A percentile compares a stretch with the other conserved stretches of the same genome.
Evolutionary conservation across 2,888 invertebrate species (phyloP).

Genomic region (Spialia ferax): DNA sequence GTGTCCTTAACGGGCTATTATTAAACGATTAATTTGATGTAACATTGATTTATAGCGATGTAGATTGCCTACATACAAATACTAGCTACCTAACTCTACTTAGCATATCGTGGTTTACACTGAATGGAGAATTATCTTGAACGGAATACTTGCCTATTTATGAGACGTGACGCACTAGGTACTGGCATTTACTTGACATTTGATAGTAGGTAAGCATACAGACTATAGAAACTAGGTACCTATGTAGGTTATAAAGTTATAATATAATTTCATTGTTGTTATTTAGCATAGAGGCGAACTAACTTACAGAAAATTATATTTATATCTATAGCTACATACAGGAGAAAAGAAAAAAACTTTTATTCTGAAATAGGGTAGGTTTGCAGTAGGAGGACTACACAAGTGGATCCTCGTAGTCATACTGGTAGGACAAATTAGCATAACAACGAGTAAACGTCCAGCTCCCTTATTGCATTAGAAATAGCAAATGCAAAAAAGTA

Average conservation of each 20-base stretch:
- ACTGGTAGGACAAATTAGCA: too few relatives aligned
- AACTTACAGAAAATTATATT: too few relatives aligned
- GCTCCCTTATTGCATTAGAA: too few relatives aligned
- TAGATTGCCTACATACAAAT: slow-evolving; percentile 4
- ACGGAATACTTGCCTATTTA: slow-evolving; percentile 31
- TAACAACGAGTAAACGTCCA: too few relatives aligned
- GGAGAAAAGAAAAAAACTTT: too few relatives aligned
- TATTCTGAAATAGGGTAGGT: too few relatives aligned
- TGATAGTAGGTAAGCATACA: slow-evolving; percentile 24
- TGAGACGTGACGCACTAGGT: slow-evolving; percentile 28
- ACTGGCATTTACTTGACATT: slow-evolving; percentile 40
- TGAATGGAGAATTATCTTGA: slow-evolving; percentile 31
- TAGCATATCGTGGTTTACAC: slow-evolving; percentile 20
- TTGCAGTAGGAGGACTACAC: too few relatives aligned
- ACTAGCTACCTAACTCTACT: neutral
- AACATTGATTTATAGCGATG: slow-evolving; percentile 27
- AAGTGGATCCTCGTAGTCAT: too few relatives aligned
- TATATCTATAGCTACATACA: too few relatives aligned
- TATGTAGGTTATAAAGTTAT: neutral
- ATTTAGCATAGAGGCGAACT: too few relatives aligned
- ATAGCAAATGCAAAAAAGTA: too few relatives aligned
- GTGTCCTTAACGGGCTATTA: slow-evolving; percentile 8
- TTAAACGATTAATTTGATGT: slow-evolving; percentile 26
- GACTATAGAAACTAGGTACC: neutral
- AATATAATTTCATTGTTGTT: neutral